A percentile compares a stretch with the other conserved stretches of the same genome.
Evolutionary conservation across 2,888 invertebrate genomes (phyloP).

Genomic region (Chironomus tentans): DNA sequence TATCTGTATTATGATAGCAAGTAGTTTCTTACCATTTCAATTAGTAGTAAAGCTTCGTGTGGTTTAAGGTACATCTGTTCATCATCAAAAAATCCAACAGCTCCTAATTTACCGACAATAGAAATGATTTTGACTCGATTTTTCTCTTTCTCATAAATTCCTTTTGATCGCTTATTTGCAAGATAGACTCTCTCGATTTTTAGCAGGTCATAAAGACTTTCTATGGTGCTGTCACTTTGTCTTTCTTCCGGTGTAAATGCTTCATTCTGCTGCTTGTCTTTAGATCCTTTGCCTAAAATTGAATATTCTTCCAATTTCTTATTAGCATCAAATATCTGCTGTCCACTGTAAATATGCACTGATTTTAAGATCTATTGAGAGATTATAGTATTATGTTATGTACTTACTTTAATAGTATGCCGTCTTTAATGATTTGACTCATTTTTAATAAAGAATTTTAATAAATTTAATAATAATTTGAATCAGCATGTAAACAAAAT

Average conservation of each 20-base stretch:
- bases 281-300: not conserved
- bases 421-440: not conserved
- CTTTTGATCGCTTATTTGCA: not conserved
- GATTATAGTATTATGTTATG: not conserved
- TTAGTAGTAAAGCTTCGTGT: conserved; percentile 5
- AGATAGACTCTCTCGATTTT: not conserved
- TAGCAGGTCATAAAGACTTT: not conserved
- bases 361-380: not conserved
- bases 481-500: not conserved
- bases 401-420: not conserved
- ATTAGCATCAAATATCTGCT: not conserved
- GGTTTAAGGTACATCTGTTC: not conserved
- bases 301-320: not conserved
- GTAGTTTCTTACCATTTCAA: not conserved
- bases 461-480: not conserved
- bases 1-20: not conserved
- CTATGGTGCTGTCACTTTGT: not conserved
- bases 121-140: not conserved
- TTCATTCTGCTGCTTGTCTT: not conserved
- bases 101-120: not conserved
- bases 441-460: not conserved
- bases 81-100: not conserved
- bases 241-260: not conserved
- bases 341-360: not conserved
- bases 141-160: not conserved